phyloP scores from a whole-genome alignment of 1,140 invertebrate species.

The Whitmania pigra region DNA sequence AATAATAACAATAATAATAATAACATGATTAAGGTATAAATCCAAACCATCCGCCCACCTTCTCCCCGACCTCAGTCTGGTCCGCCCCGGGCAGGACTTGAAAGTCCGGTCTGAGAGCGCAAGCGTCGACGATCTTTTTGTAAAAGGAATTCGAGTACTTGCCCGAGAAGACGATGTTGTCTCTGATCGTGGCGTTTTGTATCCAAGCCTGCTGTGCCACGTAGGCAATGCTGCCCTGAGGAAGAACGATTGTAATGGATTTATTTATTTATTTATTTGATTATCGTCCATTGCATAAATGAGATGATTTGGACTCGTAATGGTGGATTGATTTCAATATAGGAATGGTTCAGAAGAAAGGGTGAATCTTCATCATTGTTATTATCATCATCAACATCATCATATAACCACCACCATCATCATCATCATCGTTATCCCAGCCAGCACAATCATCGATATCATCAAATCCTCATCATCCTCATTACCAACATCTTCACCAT shows the following conservation, averaged over 20 bases:
- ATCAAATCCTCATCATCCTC: slow-evolving; percentile 42
- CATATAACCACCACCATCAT: no score
- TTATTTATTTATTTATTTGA: no score
- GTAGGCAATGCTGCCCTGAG: slow-evolving; percentile 47
- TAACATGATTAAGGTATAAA: neutral
- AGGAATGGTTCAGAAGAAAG: no score
- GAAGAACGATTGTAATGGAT: no score
- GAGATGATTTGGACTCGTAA: no score
- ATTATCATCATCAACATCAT: neutral
- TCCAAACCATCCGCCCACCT: slow-evolving; percentile 28
- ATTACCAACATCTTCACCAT: slow-evolving; percentile 54
- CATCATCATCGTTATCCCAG: neutral
- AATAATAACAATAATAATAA: neutral
- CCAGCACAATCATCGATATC: neutral
- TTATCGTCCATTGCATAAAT: no score
- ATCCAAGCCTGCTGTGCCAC: slow-evolving; percentile 69
- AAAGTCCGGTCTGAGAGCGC: slow-evolving; percentile 55
- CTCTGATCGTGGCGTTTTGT: slow-evolving; percentile 57
- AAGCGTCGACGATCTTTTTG: slow-evolving; percentile 45
- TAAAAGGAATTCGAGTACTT: slow-evolving; percentile 43
- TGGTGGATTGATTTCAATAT: no score
- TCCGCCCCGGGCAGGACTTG: slow-evolving; percentile 54
- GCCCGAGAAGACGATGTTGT: slow-evolving; percentile 63
- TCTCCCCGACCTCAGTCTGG: slow-evolving; percentile 46
- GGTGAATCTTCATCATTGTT: neutral